phyloP scores from a whole-genome alignment of 2,888 invertebrate species.

The Tachina fera region DNA sequence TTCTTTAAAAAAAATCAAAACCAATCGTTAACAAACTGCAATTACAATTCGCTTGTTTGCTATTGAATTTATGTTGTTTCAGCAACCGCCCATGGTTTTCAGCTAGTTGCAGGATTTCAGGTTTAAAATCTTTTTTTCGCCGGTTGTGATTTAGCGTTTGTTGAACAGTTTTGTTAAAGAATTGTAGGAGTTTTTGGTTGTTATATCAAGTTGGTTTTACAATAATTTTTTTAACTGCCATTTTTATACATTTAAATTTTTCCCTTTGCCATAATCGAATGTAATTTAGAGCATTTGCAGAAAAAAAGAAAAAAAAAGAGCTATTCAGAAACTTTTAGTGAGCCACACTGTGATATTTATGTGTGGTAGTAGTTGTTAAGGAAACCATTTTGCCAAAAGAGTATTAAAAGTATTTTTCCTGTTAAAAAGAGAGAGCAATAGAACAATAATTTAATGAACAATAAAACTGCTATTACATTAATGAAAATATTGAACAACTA shows the following conservation, averaged over 20 bases:
- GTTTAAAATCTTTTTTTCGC: constrained; percentile 1
- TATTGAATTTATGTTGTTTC: constrained; percentile 29
- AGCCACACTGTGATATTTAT: background rate
- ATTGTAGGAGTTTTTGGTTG: constrained; percentile 3
- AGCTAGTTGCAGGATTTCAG: background rate
- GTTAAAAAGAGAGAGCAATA: too few species aligned
- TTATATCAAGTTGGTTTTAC: background rate
- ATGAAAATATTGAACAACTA: too few species aligned
- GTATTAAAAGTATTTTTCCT: too few species aligned
- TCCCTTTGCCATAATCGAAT: constrained; percentile 1
- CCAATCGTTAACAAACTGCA: constrained; percentile 8
- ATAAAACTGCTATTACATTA: too few species aligned
- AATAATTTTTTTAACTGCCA: background rate
- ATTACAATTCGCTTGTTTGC: constrained; percentile 27
- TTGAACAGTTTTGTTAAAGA: constrained; percentile 35
- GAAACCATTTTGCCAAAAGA: background rate
- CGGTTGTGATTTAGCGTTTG: constrained; percentile 20
- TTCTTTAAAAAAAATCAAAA: background rate
- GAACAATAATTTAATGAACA: too few species aligned
- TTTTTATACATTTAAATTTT: constrained; percentile 11
- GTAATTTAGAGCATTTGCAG: constrained; percentile 3
- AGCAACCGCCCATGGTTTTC: constrained; percentile 4
- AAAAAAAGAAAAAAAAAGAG: background rate
- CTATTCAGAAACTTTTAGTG: background rate
- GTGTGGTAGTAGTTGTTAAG: background rate